Evolutionary conservation across 2,113 vertebrate species (phyloP), one percentile per base, ranked within the genome.

Genomic region (Anguilla rostrata): DNA sequence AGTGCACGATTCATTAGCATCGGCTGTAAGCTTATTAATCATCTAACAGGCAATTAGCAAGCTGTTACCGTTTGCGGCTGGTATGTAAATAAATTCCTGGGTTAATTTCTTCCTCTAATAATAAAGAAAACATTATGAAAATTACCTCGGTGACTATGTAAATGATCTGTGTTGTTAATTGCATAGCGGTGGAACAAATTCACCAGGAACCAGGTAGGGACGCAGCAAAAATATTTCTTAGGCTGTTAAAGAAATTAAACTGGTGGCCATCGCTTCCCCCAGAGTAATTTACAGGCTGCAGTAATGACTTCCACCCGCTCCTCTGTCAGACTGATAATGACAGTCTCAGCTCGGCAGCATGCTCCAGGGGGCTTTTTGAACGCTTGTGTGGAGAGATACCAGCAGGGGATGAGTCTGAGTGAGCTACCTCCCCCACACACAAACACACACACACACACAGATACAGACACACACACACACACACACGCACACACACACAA

Each of bases 121-220:
- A 98, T 98, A 98, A 98, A 98, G 97, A 97, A 97, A 99, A 98
- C 97, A 98, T 98, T 98, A 98, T 98, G 97, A 98, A 99, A 98
- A 99, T 99, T 95, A 98, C 97, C 97, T 97, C 95, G 95, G 97
- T 95, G 97, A 97, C 97, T 97, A 97, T 97, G 97, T 97, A 98
- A 98, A 98, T 97, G 96, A 98, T 98, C 97, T 96, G 95, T 96
- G 96, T 96, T 95, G 96, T 98, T 99, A 98, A 99, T 97, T 96
- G 97, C 94, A 88, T 87, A 93, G 93, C 92, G 91, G 94, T 85
- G 91, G 95, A 97, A 95, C 96, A 95, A 94, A 90, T 91, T 94
- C 95, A 95, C 96, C 92, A 75, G 82, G 92, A 94, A 92, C 91
- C 93, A 91, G 94, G 92, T 94, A 94, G 91, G 92, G 92, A 95